Evolutionary conservation across 2,797 vertebrate genomes (phyloP).

Genomic region (Sebastes trivittatus): DNA sequence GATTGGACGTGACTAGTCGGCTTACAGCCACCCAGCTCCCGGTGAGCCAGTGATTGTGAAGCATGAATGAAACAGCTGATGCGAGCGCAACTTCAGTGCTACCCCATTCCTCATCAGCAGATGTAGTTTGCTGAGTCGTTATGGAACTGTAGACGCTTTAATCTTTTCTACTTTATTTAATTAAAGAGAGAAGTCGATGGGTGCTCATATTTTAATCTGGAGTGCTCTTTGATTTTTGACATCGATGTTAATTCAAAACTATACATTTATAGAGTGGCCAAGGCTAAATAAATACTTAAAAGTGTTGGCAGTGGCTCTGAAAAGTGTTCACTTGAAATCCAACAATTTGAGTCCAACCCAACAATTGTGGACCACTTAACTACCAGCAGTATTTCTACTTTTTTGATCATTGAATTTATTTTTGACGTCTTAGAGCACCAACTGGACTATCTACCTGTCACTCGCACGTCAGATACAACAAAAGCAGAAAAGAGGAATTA

Average conservation of each 20-base stretch:
- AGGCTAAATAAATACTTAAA: not conserved
- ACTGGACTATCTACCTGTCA: constrained; percentile 13
- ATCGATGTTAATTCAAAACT: not conserved
- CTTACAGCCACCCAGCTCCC: not conserved
- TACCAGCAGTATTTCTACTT: not conserved
- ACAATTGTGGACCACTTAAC: not conserved
- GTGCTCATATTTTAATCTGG: constrained; percentile 15
- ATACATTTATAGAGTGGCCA: not conserved
- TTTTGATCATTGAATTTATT: not conserved
- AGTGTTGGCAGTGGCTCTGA: not conserved
- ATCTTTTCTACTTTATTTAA: not conserved
- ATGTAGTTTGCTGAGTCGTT: not conserved
- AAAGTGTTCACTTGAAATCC: constrained; percentile 17
- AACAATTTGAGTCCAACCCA: constrained; percentile 17
- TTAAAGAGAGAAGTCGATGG: not conserved
- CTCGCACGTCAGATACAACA: constrained; percentile 18
- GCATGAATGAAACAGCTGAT: not conserved
- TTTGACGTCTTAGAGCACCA: not conserved
- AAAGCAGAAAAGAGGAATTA: not conserved
- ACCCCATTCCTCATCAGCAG: not conserved
- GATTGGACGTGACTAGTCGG: not conserved
- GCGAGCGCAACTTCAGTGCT: not conserved
- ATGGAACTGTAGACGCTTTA: not conserved
- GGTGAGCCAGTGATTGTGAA: not conserved
- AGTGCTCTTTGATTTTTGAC: constrained; percentile 16